Evolutionary conservation across 2,797 vertebrate species (phyloP), one percentile per base, ranked within the genome.

Genomic region (Acanthurus leucopareius): DNA sequence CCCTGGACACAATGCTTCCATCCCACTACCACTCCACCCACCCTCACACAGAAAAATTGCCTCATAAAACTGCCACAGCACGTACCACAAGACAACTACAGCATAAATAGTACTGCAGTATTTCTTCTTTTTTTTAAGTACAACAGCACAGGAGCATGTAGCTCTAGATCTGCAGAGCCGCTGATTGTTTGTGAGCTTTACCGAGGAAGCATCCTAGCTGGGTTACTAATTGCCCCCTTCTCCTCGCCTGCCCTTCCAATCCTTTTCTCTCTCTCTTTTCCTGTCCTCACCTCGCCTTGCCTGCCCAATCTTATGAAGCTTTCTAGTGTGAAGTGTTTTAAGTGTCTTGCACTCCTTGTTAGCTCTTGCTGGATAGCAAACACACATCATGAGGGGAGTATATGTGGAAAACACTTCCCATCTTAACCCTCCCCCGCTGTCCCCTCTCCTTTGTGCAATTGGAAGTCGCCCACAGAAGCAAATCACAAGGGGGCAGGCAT

Each of bases 61-160:
- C 84, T 88, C 83, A 84, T 92, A 87, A 92, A 92, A 66, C 88
- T 86, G 87, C 88, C 86, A 86, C 65, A 77, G 56, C 69, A 83
- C 63, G 66, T 47, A 82, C 20, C 65, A 58, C 67, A 59, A 73
- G 69, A 80, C 62, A 77, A 79, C 75, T 42, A 77, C 53, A 42
- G 73, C 74, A 69, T 73, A 69, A 79, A 88, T 66, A 74, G 64
- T 9, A 54, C 69, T 22, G 79, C 58, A 52, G 68, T 56, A 68
- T 69, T 76, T 35, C 32, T 35, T 35, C 32, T 35, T 35, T 38
- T 75, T 35, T 74, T 2, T 14, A 57, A 69, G 69, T 54, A 49
- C 40, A 20, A 22, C 47, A 32, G 35, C 47, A n/a, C 38, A 9
- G 60, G 25, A 63, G 63, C 17, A 20, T 65, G 45, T 28, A 69